A percentile compares a stretch with the other conserved stretches of the same genome.
Evolutionary conservation across 2,113 vertebrate genomes (phyloP).

Genomic region (Leucopsar rothschildi): DNA sequence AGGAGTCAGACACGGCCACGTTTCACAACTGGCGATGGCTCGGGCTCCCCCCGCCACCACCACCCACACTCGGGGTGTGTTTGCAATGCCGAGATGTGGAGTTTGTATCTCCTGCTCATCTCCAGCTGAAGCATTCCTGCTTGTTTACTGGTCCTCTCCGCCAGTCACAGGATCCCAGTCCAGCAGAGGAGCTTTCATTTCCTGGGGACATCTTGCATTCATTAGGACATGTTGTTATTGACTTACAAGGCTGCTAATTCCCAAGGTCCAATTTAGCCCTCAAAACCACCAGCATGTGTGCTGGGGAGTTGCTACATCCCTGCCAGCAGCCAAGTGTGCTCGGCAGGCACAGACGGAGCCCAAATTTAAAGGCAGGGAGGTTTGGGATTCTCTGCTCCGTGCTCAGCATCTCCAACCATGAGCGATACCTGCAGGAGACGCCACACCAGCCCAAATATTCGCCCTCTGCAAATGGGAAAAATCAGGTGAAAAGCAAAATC

Average conservation of each 20-base stretch:
- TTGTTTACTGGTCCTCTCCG: constrained; percentile 27
- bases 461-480: neutral
- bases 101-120: constrained; percentile 57
- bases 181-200: neutral
- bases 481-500: rapidly evolving
- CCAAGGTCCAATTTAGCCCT: constrained; percentile 51
- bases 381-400: neutral
- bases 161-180: neutral
- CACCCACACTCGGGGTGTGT: constrained; percentile 12
- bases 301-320: constrained; percentile 10
- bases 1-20: neutral
- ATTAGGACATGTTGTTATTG: constrained; percentile 47
- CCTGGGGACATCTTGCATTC: constrained; percentile 54
- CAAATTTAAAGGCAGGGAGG: rapidly evolving
- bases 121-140: constrained; percentile 29
- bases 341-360: neutral
- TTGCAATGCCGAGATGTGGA: neutral
- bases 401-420: neutral
- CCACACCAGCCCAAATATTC: rapidly evolving
- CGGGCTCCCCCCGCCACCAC: rapidly evolving
- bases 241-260: constrained; percentile 55
- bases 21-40: neutral
- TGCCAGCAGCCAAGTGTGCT: neutral
- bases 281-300: constrained; percentile 50
- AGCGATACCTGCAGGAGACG: too few species aligned